Conservation (phyloP, 2,113 vertebrate genomes). For the Lates calcarifer region DNA sequence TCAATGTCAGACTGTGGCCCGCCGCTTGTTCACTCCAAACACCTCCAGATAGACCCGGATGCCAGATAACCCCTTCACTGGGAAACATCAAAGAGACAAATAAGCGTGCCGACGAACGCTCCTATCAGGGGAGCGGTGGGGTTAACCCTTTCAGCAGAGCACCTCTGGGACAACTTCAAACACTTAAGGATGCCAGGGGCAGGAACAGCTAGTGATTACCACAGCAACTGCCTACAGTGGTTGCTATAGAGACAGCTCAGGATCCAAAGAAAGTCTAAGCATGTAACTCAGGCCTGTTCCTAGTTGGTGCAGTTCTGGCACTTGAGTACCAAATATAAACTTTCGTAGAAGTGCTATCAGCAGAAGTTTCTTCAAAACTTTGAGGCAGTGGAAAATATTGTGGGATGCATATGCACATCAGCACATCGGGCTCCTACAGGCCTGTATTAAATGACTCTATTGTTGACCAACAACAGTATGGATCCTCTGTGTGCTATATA, state of each 20-base stretch:
- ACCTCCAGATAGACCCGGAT: slow-evolving; percentile 72
- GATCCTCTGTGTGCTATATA: slow-evolving; percentile 80
- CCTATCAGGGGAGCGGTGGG: slow-evolving; percentile 56
- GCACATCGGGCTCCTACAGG: slow-evolving; percentile 79
- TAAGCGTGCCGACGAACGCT: slow-evolving; percentile 60
- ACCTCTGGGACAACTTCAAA: slow-evolving; percentile 80
- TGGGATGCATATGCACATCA: slow-evolving; percentile 81
- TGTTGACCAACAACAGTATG: slow-evolving; percentile 79
- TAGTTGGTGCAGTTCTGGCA: slow-evolving; percentile 50
- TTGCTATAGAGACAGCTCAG: slow-evolving; percentile 85
- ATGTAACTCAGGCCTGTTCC: slow-evolving; percentile 55
- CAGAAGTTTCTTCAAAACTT: slow-evolving; percentile 77
- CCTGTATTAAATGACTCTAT: slow-evolving; percentile 76
- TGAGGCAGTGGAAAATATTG: slow-evolving; percentile 75
- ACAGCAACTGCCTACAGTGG: slow-evolving; percentile 78
- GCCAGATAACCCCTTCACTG: slow-evolving; percentile 65
- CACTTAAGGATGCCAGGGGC: slow-evolving; percentile 76
- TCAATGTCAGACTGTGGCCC: slow-evolving; percentile 79
- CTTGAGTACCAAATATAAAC: slow-evolving; percentile 61
- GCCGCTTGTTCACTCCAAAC: slow-evolving; percentile 60
- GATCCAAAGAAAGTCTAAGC: slow-evolving; percentile 74
- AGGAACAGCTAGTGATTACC: slow-evolving; percentile 72
- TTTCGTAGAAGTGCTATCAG: slow-evolving; percentile 77
- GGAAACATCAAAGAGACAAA: slow-evolving; percentile 79
- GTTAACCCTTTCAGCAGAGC: slow-evolving; percentile 79